Evolutionary conservation across 2,113 vertebrate genomes (phyloP), one percentile per base, ranked within the genome.

Genomic region (Salminus brasiliensis): DNA sequence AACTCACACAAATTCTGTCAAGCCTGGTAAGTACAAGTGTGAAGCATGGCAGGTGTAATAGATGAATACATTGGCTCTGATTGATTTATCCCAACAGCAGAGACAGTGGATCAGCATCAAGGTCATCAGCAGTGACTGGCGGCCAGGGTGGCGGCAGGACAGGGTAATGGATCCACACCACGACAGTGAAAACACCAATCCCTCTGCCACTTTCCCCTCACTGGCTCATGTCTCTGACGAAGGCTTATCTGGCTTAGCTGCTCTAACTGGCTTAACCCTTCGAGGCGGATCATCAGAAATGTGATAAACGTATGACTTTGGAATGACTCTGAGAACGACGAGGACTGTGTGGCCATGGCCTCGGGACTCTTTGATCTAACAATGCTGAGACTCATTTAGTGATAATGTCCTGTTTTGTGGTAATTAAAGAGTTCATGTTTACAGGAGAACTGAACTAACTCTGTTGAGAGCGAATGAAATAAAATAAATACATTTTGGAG

Each of bases 71-170:
- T 67, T 69, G 49, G 13, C 74, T 74, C 68, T 74, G 78, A 84
- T 81, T 81, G 74, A 84, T 84, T 81, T 77, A 84, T 78, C 74
- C 53, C 59, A 66, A 67, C 65, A 74, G 78, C 76, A 69, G 72
- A 39, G 77, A 78, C 82, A 62, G 60, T 78, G 75, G 53, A 72
- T 81, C 62, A 70, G 23, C 53, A 81, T 84, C 82, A 84, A 84
- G 82, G 82, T 84, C 78, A 81, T 60, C 67, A 45, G 36, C 39
- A 49, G 39, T 78, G 74, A 52, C 71, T 41, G 52, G 32, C 72
- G 67, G 78, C 63, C 67, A 63, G 67, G 73, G 63, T 76, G 67
- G 32, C 65, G 65, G 72, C 53, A 84, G 34, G 74, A 81, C 62
- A 70, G 21, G 16, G 62, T 84, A 72, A 81, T 74, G 69, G 49